Evolutionary conservation across 2,113 vertebrate genomes (phyloP).

Genomic region (Mionectes macconnelli): DNA sequence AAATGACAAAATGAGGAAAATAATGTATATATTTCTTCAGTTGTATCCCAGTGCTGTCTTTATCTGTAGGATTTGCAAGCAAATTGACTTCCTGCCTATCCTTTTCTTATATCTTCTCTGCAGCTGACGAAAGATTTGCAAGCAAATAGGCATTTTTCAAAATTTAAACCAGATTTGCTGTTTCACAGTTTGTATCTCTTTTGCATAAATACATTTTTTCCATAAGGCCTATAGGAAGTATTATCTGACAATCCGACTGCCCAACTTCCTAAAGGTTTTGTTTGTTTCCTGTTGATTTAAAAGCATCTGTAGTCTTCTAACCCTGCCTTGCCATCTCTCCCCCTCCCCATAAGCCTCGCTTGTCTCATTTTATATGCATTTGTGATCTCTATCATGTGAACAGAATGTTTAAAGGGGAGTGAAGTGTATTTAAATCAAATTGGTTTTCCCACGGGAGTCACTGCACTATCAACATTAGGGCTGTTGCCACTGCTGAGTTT

Average conservation of each 20-base stretch:
- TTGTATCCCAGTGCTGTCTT: neutral
- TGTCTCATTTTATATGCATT: neutral
- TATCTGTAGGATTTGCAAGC: slow-evolving; percentile 40
- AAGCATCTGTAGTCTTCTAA: neutral
- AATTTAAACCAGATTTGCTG: neutral
- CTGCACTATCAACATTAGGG: neutral
- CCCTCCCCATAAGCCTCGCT: neutral
- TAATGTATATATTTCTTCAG: neutral
- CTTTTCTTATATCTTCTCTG: slow-evolving; percentile 20
- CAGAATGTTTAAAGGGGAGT: neutral
- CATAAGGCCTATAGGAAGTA: neutral
- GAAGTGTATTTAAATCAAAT: neutral
- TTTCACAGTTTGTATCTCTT: slow-evolving; percentile 29
- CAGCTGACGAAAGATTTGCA: slow-evolving; percentile 45
- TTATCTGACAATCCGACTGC: neutral
- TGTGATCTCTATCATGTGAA: neutral
- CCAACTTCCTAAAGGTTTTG: neutral
- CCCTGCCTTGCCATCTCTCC: neutral
- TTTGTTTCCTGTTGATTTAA: neutral
- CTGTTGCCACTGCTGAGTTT: neutral
- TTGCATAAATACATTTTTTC: slow-evolving; percentile 27
- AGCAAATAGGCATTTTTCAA: slow-evolving; percentile 29
- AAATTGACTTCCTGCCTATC: slow-evolving; percentile 43
- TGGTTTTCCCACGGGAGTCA: neutral
- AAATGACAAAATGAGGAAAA: slow-evolving; percentile 10